Evolutionary conservation across 2,888 invertebrate species (phyloP), one percentile per base, ranked within the genome.

Genomic region (Orgyia antiqua): DNA sequence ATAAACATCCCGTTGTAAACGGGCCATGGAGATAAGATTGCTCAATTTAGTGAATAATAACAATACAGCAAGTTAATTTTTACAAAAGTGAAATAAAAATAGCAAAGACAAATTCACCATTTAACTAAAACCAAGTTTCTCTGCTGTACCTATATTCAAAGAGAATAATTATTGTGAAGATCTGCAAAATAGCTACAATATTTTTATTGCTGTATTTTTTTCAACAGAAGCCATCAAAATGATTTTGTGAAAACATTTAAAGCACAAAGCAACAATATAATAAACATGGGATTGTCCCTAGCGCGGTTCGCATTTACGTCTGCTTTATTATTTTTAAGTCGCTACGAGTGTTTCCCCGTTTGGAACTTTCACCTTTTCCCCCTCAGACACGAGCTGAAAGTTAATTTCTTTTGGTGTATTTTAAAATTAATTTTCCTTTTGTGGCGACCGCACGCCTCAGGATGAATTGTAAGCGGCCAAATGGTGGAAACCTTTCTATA

Each of bases 401-500:
- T 83, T 83, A 83, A 86, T 84, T 82, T 86, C 82, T 83, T 84
- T 83, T 74, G 73, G 80, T 83, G 78, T 82, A 78, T 83, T 83
- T 82, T 82, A 74, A 84, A 83, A 80, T 83, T 82, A 82, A 83
- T 84, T 83, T 82, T 68, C 72, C 80, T 83, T 74, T 83, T 82
- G 80, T 77, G 65, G 71, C 70, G 68, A 74, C 72, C 71, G 67
- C 65, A 60, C 65, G 75, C 74, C 82, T 54, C 68, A 49, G 78
- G 76, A 70, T 64, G 70, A 75, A 76, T 77, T 71, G 70, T 72
- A 63, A 71, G 67, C 67, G 61, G 60, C 55, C 62, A 64, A 72
- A 71, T 65, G 68, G 66, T 68, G 64, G 7, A 74, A 74, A 76
- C 77, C 78, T 79, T 68, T 79, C 63, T 51, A 61, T 51, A 58